These are phyloP conservation scores for Ischnus inquisitorius DNA, from an alignment of 2,888 invertebrate genomes.

Conservation along the genomic window DNA sequence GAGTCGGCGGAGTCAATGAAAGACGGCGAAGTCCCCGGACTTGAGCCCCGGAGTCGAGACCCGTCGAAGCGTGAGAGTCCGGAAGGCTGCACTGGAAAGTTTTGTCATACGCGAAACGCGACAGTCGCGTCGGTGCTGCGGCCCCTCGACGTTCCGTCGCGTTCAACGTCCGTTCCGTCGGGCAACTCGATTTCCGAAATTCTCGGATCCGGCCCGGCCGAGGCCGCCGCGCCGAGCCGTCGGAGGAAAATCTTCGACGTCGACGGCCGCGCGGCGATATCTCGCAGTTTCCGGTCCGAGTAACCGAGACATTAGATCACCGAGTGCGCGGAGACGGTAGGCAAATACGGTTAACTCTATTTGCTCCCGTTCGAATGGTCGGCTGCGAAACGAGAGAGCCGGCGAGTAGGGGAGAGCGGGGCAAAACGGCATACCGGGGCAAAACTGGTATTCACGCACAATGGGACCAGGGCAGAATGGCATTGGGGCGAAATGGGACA, in stretches of 20 bases:
- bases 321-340: slow-evolving; percentile 74
- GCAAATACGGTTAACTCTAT: slow-evolving; percentile 84
- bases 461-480: too few species aligned
- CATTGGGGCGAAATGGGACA: too few species aligned
- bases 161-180: slow-evolving; percentile 3
- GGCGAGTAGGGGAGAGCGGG: too few species aligned
- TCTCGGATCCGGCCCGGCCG: slow-evolving; percentile 16
- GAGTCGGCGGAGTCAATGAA: slow-evolving; percentile 79
- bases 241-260: slow-evolving; percentile 51
- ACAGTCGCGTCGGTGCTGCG: slow-evolving; percentile 31
- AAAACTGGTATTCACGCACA: too few species aligned
- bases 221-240: too few species aligned
- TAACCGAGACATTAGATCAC: slow-evolving; percentile 80
- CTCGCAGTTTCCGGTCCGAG: slow-evolving; percentile 67
- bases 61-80: slow-evolving; percentile 70
- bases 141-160: neutral
- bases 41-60: slow-evolving; percentile 69
- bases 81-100: slow-evolving; percentile 73
- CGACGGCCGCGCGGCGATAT: slow-evolving; percentile 18
- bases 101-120: slow-evolving; percentile 72
- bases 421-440: too few species aligned
- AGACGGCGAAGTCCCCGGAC: slow-evolving; percentile 74
- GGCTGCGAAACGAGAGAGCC: slow-evolving; percentile 60
- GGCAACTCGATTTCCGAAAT: slow-evolving; percentile 54
- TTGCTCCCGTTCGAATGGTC: slow-evolving; percentile 82